Conservation (phyloP, 2,113 vertebrate species). For the Lycocorax pyrrhopterus region DNA sequence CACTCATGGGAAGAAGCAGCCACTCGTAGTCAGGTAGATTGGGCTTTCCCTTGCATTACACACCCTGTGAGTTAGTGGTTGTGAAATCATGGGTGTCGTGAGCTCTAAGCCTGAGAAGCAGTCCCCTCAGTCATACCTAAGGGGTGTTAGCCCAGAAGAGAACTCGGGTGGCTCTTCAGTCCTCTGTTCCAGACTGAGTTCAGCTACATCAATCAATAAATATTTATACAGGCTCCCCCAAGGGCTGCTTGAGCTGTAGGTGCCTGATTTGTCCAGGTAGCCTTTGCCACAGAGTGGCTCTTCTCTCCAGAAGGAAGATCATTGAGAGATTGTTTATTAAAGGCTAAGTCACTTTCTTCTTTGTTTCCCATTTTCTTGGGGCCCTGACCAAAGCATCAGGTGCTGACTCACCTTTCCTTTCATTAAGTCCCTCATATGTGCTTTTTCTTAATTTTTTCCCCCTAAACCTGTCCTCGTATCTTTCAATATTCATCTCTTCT, state of each 20-base stretch:
- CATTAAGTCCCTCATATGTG: background rate
- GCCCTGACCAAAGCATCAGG: background rate
- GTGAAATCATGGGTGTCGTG: background rate
- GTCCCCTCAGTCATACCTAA: background rate
- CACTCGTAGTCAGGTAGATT: too few relatives aligned
- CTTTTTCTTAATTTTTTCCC: background rate
- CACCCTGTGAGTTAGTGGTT: too few relatives aligned
- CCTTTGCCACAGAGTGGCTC: background rate
- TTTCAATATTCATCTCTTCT: background rate
- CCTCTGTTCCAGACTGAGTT: background rate
- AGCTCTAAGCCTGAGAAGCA: background rate
- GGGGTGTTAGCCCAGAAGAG: background rate
- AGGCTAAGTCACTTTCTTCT: background rate
- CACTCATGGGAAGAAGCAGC: background rate
- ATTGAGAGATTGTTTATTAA: background rate
- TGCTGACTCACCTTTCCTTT: background rate
- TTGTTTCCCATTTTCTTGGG: background rate
- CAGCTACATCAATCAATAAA: background rate
- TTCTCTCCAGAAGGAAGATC: background rate
- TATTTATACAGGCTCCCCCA: rapidly evolving
- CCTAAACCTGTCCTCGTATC: background rate
- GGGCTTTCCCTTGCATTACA: background rate
- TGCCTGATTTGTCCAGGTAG: rapidly evolving
- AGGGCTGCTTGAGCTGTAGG: background rate
- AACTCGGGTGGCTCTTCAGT: background rate